Evolutionary conservation across 2,888 invertebrate genomes (phyloP).

Genomic region (Chrysolina americana): DNA sequence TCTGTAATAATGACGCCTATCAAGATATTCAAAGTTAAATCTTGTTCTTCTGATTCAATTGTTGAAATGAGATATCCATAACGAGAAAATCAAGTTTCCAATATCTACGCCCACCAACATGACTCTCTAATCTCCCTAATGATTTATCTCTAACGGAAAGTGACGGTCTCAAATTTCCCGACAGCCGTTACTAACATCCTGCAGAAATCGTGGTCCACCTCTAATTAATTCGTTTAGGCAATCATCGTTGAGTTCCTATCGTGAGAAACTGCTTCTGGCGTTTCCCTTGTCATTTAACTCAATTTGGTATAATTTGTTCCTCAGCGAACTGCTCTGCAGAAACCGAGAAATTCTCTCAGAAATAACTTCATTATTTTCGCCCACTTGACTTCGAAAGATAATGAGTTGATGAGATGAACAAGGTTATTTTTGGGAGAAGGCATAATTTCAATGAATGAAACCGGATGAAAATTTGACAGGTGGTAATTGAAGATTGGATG

Average conservation of each 20-base stretch:
- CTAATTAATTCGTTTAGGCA: conserved; percentile 21
- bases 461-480: too few relatives aligned
- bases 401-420: neutral
- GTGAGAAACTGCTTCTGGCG: conserved; percentile 7
- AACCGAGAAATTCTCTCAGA: conserved; percentile 1
- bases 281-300: conserved; percentile 17
- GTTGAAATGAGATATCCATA: too few relatives aligned
- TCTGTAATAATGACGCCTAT: too few relatives aligned
- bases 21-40: too few relatives aligned
- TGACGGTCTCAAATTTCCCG: conserved; percentile 13
- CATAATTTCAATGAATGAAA: too few relatives aligned
- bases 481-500: too few relatives aligned
- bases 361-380: conserved; percentile 8
- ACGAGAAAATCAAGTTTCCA: too few relatives aligned
- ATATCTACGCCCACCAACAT: neutral
- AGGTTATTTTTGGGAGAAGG: neutral
- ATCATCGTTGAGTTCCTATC: neutral
- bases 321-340: conserved; percentile 1
- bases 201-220: conserved; percentile 20
- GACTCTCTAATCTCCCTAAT: neutral
- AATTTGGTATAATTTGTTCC: conserved; percentile 13
- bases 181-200: conserved; percentile 15
- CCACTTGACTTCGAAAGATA: neutral
- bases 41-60: too few relatives aligned
- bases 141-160: conserved; percentile 11